phyloP scores from a whole-genome alignment of 2,797 vertebrate genomes.

The Rhinatrema bivittatum region DNA sequence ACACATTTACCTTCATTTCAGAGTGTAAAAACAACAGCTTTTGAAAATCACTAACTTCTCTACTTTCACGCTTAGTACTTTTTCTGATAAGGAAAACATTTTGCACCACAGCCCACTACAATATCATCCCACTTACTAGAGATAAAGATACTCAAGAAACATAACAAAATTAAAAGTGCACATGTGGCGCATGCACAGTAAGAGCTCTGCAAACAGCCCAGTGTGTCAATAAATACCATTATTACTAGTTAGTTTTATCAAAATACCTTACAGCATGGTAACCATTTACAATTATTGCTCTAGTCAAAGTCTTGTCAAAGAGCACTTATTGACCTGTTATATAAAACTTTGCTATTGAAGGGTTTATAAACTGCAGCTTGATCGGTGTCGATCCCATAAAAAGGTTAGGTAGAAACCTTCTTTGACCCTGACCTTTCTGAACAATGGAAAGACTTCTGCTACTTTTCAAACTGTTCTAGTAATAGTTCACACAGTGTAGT shows the following conservation, averaged over 20 bases:
- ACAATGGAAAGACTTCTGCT: conserved; percentile 34
- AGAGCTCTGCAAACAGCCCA: conserved; percentile 54
- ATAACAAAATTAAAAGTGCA: conserved; percentile 82
- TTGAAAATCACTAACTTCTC: conserved; percentile 43
- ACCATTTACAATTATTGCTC: conserved; percentile 73
- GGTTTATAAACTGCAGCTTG: conserved; percentile 44
- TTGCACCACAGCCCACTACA: conserved; percentile 47
- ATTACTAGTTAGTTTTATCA: conserved; percentile 55
- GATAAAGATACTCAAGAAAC: conserved; percentile 55
- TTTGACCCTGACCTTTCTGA: conserved; percentile 32
- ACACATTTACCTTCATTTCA: conserved; percentile 33
- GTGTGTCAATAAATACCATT: conserved; percentile 65
- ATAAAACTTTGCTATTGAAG: conserved; percentile 44
- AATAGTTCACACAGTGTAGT: conserved; percentile 19
- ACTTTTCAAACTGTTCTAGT: conserved; percentile 26
- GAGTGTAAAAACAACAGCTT: conserved; percentile 38
- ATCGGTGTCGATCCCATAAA: conserved; percentile 35
- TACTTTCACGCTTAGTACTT: conserved; percentile 32
- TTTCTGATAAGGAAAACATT: not conserved
- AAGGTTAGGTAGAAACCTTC: conserved; percentile 21
- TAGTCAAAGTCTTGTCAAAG: conserved; percentile 62
- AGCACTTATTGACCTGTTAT: conserved; percentile 57
- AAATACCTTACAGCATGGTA: conserved; percentile 64
- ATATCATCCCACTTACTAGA: conserved; percentile 46
- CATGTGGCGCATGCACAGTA: conserved; percentile 62